These are phyloP conservation scores for Acanthochromis polyacanthus DNA, from an alignment of 2,113 vertebrate species.

Conservation along the genomic window DNA sequence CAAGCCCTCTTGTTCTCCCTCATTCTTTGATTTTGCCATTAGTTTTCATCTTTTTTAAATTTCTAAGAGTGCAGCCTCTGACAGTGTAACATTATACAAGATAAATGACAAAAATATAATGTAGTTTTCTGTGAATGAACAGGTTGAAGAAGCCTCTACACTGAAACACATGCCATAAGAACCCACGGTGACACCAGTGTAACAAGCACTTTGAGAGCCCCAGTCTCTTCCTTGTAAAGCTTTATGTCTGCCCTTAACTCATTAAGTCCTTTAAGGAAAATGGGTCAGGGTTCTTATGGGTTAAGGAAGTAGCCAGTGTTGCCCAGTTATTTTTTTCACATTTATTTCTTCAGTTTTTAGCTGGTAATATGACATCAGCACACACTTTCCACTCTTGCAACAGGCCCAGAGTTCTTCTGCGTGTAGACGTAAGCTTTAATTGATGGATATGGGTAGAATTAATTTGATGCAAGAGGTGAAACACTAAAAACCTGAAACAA, in stretches of 20 bases:
- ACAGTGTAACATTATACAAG: neutral
- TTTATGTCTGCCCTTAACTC: no score
- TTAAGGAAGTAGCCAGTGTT: no score
- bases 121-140: neutral
- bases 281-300: no score
- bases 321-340: no score
- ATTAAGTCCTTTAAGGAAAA: no score
- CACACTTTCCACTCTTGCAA: neutral
- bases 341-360: neutral
- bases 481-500: neutral
- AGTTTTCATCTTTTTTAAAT: neutral
- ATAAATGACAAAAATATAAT: conserved; percentile 2
- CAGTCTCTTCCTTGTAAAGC: no score
- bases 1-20: conserved; percentile 4
- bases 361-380: neutral
- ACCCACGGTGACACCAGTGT: no score
- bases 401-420: neutral
- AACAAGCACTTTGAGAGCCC: no score
- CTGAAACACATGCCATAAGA: neutral
- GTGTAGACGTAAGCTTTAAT: neutral
- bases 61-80: neutral
- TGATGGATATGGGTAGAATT: neutral
- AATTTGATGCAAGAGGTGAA: neutral
- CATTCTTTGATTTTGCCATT: conserved; percentile 22
- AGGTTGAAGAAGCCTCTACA: neutral